Evolutionary conservation across 2,888 invertebrate genomes (phyloP).

Genomic region (Rhagonycha lutea): DNA sequence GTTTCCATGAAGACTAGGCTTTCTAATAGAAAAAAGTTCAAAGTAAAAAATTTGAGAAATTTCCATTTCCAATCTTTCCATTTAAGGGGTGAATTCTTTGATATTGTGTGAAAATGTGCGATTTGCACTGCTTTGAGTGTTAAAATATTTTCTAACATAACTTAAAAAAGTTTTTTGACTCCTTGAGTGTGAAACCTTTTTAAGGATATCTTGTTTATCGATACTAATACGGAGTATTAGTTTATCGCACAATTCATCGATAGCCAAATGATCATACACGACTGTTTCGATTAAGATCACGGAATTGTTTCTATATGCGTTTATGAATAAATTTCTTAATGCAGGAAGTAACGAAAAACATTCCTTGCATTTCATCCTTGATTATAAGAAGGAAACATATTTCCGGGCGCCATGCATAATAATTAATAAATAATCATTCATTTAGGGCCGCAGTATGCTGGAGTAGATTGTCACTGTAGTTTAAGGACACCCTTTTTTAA

Average conservation of each 20-base stretch:
- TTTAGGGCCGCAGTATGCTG: not conserved
- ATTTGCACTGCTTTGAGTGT: too few species aligned
- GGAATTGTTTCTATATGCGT: not conserved
- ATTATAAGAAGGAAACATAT: not conserved
- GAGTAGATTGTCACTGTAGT: not conserved
- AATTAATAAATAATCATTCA: not conserved
- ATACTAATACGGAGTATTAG: not conserved
- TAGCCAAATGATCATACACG: not conserved
- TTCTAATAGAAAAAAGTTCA: too few species aligned
- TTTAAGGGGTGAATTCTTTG: too few species aligned
- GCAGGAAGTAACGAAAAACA: not conserved
- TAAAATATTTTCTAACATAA: too few species aligned
- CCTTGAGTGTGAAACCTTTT: not conserved
- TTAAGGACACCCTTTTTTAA: not conserved
- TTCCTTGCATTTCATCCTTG: not conserved
- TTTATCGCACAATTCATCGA: not conserved
- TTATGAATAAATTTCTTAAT: not conserved
- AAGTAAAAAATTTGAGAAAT: too few species aligned
- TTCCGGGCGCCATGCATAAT: not conserved
- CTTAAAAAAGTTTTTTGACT: too few species aligned
- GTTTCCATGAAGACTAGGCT: too few species aligned
- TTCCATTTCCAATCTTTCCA: too few species aligned
- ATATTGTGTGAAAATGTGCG: too few species aligned
- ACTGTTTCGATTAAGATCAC: not conserved
- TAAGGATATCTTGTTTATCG: not conserved